Evolutionary conservation across 2,113 vertebrate genomes (phyloP).

Genomic region (Malurus alboscapulatus): DNA sequence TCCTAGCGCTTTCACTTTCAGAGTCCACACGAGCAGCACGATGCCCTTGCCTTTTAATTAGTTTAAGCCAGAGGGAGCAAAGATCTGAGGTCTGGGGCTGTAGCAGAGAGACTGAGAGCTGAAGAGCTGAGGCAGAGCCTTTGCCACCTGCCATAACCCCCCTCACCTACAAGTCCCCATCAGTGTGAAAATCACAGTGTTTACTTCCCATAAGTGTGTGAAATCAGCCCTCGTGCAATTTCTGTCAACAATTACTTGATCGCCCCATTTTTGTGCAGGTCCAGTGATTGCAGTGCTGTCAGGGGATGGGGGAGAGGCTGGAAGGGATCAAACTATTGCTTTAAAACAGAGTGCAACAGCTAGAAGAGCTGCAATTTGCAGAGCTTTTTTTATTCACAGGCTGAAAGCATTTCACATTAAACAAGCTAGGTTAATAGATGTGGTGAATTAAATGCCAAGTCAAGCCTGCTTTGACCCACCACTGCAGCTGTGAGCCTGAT

Average conservation of each 20-base stretch:
- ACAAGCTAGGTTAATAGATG: neutral
- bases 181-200: neutral
- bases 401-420: neutral
- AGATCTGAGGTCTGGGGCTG: neutral
- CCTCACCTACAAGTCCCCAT: neutral
- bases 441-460: constrained; percentile 6
- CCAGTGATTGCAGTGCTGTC: neutral
- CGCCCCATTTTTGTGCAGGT: neutral
- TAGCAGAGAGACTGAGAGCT: neutral
- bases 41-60: constrained; percentile 16
- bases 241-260: neutral
- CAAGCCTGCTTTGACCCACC: neutral
- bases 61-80: neutral
- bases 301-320: neutral
- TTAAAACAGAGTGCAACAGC: neutral
- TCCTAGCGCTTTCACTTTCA: accelerated
- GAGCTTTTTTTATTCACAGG: neutral
- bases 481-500: constrained; percentile 25
- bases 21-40: neutral
- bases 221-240: neutral
- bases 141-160: neutral
- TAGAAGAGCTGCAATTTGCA: neutral
- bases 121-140: neutral
- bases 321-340: neutral
- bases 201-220: neutral